Conservation (phyloP, 2,797 vertebrate species). For the Enteromius fasciolatus region DNA sequence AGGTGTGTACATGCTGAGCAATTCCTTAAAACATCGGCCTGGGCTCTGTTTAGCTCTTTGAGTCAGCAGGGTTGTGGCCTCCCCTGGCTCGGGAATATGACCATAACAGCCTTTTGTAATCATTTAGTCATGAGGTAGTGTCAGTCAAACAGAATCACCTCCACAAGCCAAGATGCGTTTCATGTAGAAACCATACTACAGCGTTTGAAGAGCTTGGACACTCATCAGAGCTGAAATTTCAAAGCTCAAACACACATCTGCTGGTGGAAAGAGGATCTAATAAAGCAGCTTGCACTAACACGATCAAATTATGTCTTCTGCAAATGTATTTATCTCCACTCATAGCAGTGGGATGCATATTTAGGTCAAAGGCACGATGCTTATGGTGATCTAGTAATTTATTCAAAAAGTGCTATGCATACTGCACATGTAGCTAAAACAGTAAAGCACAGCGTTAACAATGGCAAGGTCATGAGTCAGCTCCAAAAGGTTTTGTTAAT, state of each 20-base stretch:
- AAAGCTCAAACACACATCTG: slow-evolving; percentile 76
- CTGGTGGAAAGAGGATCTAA: slow-evolving; percentile 58
- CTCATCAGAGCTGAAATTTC: slow-evolving; percentile 71
- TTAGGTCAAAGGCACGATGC: neutral
- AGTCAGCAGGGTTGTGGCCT: slow-evolving; percentile 72
- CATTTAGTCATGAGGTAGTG: slow-evolving; percentile 77
- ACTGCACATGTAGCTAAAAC: neutral
- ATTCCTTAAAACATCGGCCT: slow-evolving; percentile 52
- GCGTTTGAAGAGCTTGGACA: slow-evolving; percentile 64
- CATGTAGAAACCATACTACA: slow-evolving; percentile 69
- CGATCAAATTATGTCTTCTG: slow-evolving; percentile 26
- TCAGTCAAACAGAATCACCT: slow-evolving; percentile 77
- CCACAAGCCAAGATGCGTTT: slow-evolving; percentile 67
- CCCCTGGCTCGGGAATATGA: slow-evolving; percentile 68
- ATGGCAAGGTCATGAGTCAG: neutral
- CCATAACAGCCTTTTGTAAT: slow-evolving; percentile 77
- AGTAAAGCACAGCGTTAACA: neutral
- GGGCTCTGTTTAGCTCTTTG: slow-evolving; percentile 72
- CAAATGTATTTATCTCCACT: slow-evolving; percentile 27
- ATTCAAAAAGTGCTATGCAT: neutral
- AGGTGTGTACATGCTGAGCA: slow-evolving; percentile 50
- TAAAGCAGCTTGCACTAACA: slow-evolving; percentile 52
- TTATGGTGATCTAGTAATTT: neutral
- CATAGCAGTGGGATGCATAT: slow-evolving; percentile 5
- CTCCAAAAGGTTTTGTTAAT: neutral